Evolutionary conservation across 2,888 invertebrate species (phyloP), one percentile per base, ranked within the genome.

Genomic region (Neoaliturus tenellus): DNA sequence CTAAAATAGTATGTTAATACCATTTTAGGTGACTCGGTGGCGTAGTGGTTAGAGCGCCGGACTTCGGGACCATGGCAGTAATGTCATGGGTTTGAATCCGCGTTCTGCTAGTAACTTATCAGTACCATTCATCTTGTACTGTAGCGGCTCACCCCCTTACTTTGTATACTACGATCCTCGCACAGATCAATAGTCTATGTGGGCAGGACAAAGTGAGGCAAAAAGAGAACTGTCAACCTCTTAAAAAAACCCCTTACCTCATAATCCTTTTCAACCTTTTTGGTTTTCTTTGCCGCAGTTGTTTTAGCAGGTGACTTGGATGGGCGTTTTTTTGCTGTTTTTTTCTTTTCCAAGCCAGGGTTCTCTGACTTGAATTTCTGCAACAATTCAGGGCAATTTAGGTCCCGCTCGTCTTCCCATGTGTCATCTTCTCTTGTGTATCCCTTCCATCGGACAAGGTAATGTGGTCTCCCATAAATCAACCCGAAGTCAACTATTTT

Each of bases 301-400:
- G 75, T 17, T 28, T 75, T 75, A 3, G 48, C 28, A 12, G 75
- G 48, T 48, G 75, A 75, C 23, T 75, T 75, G 1, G 75, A 75
- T 4, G 75, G 39, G 14, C 75, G 75, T 44, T 75, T 75, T 31
- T 44, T 75, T 14, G 75, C 5, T 17, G 25, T 71, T 33, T 39
- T 71, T n/a, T n/a, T n/a, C n/a, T n/a, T n/a, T 20, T 3, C 17
- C 17, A 33, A 17, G 33, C 10, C 23, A 23, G 75, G 41, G 6
- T 75, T 75, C 48, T 75, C 75, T 44, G 41, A 35, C 23, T 44
- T 75, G n/a, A 75, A 75, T 75, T 75, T 75, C 75, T 75, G 75
- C n/a, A 75, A 75, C 75, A 75, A 48, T 41, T 75, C 75, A 44
- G 44, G 44, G 28, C 75, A 75, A 35, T 75, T 75, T 17, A 75